These are phyloP conservation scores for Hydrochoerus hydrochaeris DNA, from an alignment of 2,113 vertebrate species.

Conservation along the genomic window DNA sequence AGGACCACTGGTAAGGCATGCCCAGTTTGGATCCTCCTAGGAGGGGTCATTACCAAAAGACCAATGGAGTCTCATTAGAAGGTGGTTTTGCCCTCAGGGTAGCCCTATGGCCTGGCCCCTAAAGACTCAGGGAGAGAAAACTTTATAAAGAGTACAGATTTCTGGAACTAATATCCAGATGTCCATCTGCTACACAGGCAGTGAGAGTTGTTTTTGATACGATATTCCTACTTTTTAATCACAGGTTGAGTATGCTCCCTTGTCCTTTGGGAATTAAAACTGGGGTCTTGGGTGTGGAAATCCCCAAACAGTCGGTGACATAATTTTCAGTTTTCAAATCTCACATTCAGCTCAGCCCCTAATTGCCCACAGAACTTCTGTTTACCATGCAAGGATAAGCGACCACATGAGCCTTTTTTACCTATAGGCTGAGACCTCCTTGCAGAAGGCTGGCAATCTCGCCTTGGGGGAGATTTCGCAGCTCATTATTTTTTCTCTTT, in stretches of 20 bases:
- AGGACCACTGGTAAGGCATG: background rate
- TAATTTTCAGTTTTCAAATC: conserved; percentile 69
- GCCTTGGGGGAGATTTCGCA: conserved; percentile 79
- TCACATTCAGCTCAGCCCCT: conserved; percentile 72
- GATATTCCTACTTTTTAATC: conserved; percentile 65
- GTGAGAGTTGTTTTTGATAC: conserved; percentile 59
- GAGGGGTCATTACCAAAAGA: conserved; percentile 72
- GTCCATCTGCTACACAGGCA: conserved; percentile 58
- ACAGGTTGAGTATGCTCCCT: background rate
- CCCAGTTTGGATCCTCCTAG: conserved; percentile 29
- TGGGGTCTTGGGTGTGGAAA: conserved; percentile 63
- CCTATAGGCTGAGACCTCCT: conserved; percentile 79
- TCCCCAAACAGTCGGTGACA: conserved; percentile 61
- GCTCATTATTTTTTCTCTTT: conserved; percentile 84
- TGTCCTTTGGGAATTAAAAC: conserved; percentile 73
- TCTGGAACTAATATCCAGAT: conserved; percentile 58
- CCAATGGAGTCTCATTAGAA: conserved; percentile 75
- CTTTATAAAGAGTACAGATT: conserved; percentile 68
- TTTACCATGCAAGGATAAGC: conserved; percentile 77
- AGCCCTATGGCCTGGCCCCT: conserved; percentile 63
- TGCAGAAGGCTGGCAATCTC: conserved; percentile 76
- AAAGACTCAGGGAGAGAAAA: conserved; percentile 21
- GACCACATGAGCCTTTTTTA: conserved; percentile 72
- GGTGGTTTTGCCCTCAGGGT: conserved; percentile 69
- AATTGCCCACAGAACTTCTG: conserved; percentile 77